phyloP scores from a whole-genome alignment of 2,888 invertebrate species.

The Alloscopus bannaensis region DNA sequence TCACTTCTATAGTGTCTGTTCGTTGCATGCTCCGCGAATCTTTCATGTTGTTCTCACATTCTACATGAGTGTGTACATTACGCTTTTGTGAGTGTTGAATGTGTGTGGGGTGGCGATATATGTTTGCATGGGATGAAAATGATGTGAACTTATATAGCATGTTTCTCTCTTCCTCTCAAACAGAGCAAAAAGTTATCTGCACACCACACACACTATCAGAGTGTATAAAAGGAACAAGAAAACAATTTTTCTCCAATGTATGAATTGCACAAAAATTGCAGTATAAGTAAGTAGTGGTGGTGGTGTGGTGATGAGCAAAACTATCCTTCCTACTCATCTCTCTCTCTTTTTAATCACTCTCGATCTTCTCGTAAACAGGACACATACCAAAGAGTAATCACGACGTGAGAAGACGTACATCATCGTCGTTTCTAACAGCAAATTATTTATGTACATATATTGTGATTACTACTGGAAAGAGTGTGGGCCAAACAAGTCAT shows the following conservation, averaged over 20 bases:
- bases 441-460: neutral
- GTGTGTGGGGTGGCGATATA: too few species aligned
- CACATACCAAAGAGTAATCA: neutral
- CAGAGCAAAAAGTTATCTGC: too few species aligned
- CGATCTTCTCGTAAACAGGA: neutral
- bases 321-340: constrained; percentile 29
- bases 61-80: neutral
- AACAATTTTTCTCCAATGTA: constrained; percentile 25
- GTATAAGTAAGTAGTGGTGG: too few species aligned
- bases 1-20: too few species aligned
- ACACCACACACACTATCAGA: too few species aligned
- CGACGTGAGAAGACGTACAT: neutral
- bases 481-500: too few species aligned
- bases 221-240: neutral
- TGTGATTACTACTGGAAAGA: too few species aligned
- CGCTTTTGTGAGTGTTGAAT: too few species aligned
- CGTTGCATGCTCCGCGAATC: constrained; percentile 4
- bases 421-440: neutral
- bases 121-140: too few species aligned
- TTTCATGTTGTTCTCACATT: neutral
- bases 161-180: too few species aligned
- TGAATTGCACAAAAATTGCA: constrained; percentile 35
- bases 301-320: too few species aligned
- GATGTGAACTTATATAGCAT: too few species aligned
- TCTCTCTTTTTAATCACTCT: constrained; percentile 7